Base-by-base conservation (phyloP, 2,888 invertebrate genomes). In the Lamellibrachia columna region DNA sequence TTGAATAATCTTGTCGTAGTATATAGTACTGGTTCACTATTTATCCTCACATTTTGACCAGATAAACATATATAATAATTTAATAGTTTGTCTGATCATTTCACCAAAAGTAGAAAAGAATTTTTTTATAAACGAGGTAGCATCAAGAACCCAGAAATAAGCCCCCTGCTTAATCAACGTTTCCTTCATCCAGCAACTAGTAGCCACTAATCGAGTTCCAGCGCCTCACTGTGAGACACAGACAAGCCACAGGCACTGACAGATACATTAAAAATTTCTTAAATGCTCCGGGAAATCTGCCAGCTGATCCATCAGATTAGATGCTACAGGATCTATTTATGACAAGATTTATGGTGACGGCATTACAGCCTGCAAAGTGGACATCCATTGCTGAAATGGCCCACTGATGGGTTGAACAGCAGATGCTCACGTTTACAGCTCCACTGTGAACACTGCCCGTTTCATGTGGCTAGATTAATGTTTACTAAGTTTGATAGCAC, bases 261-360 rank as follows among this genome's bases (percentile, higher is more conserved):
- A 15, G 22, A 75, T 75, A 22, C 75, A 75, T 75, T n/a, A n/a
- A 75, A 15, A 22, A 75, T 75, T 75, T 75, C 75, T 22, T 6
- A n/a, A 75, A 75, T 75, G 75, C 22, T 75, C 75, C 6, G 75
- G 75, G 75, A 75, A 22, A 75, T 75, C 75, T 75, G 75, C n/a
- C 6, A 6, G 75, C 75, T 75, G 75, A 22, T 22, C 75, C 75
- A 22, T 75, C 75, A 75, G 75, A 75, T 75, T 75, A 75, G 75
- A 75, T 22, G 75, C 75, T 75, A 75, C 75, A 75, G 75, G 75
- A 75, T 75, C 75, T 75, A 75, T 75, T 75, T 75, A 75, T 75
- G 75, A 75, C 22, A n/a, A 75, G 75, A 75, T 75, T 75, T 75
- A 75, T 15, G n/a, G 75, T 75, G 75, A 75, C 75, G 22, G 15